Conservation (phyloP, 1,140 invertebrate species). For the Ceratosolen fusciceps region DNA sequence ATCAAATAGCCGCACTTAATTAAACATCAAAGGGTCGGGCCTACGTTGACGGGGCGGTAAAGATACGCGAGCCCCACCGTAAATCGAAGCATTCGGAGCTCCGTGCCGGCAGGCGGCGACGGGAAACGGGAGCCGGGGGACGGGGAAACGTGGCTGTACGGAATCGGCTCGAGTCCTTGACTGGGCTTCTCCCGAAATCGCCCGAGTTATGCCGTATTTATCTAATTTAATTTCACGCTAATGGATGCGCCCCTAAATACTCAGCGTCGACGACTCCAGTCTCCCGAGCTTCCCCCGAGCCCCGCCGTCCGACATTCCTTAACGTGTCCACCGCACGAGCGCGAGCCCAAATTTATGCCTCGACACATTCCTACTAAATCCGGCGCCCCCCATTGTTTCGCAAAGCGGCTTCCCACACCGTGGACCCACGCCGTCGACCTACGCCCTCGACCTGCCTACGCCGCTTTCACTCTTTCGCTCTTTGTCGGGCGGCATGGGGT, state of each 20-base stretch:
- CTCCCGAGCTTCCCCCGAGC: background rate
- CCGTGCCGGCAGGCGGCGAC: background rate
- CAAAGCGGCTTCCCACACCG: no score
- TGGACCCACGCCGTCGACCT: no score
- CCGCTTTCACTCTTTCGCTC: constrained; percentile 10
- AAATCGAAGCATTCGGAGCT: background rate
- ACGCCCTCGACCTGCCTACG: background rate
- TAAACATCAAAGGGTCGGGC: constrained; percentile 15
- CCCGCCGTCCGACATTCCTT: no score
- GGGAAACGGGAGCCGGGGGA: background rate
- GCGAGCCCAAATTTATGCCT: constrained; percentile 28
- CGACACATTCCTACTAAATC: constrained; percentile 30
- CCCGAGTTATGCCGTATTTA: constrained; percentile 26
- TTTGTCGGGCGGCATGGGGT: background rate
- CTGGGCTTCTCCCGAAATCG: constrained; percentile 23
- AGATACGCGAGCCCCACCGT: no score
- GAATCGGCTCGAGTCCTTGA: background rate
- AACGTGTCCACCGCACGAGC: background rate
- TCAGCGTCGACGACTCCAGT: background rate
- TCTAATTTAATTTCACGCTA: constrained; percentile 41
- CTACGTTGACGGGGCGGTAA: background rate
- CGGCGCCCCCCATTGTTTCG: constrained; percentile 20
- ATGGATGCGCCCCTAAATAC: constrained; percentile 21
- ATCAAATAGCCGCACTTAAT: background rate
- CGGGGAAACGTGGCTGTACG: background rate